These are phyloP conservation scores for Cheilosia vulpina DNA, from an alignment of 2,888 invertebrate species.

Conservation along the genomic window DNA sequence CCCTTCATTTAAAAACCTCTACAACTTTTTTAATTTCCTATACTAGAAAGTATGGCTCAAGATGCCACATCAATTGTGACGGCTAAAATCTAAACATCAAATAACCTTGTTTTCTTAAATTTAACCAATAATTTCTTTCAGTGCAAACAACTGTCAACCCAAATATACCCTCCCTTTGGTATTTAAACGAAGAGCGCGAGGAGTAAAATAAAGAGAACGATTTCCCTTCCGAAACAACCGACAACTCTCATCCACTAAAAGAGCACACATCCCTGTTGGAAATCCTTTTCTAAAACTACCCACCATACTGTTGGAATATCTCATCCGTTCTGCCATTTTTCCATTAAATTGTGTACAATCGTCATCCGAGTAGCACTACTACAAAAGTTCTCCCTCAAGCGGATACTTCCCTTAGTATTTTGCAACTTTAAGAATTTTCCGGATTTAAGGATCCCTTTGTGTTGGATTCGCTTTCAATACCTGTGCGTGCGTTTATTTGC, in stretches of 20 bases:
- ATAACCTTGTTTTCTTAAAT: neutral
- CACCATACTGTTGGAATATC: slow-evolving; percentile 31
- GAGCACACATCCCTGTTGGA: slow-evolving; percentile 3
- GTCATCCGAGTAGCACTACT: slow-evolving; percentile 50
- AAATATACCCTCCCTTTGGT: neutral
- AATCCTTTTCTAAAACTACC: slow-evolving; percentile 26
- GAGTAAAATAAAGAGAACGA: slow-evolving; percentile 41
- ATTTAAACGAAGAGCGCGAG: slow-evolving; percentile 3
- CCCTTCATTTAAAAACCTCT: no score
- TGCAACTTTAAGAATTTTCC: slow-evolving; percentile 55
- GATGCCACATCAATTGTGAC: no score
- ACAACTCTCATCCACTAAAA: neutral
- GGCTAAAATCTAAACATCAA: neutral
- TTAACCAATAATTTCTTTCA: slow-evolving; percentile 13
- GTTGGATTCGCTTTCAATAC: slow-evolving; percentile 21
- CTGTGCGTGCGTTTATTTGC: slow-evolving; percentile 45
- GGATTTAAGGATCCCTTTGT: slow-evolving; percentile 54
- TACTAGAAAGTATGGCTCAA: no score
- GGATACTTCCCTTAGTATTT: slow-evolving; percentile 22
- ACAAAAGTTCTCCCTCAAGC: slow-evolving; percentile 25
- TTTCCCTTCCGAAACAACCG: neutral
- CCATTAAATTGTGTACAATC: slow-evolving; percentile 57
- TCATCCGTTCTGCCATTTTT: slow-evolving; percentile 42
- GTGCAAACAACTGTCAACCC: slow-evolving; percentile 16
- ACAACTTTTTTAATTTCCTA: no score